Percentiles rank a stretch among this genome's conserved stretches.
Evolutionary conservation across 2,113 vertebrate species (phyloP).

Genomic region (Anguilla japonica): DNA sequence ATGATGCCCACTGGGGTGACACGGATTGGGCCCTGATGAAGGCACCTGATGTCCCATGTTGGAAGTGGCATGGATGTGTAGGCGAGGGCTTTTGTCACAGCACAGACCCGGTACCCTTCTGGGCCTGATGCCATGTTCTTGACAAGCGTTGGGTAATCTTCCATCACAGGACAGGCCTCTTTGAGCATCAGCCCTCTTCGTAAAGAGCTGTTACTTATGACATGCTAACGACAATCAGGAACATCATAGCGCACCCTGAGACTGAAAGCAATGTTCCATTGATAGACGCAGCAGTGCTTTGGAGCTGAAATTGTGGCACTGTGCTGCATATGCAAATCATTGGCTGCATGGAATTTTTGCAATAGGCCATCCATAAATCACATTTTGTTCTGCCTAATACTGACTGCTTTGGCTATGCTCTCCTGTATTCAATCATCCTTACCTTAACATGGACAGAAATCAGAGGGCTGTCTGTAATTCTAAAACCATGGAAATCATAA

Average conservation of each 20-base stretch:
- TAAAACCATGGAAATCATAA: conserved; percentile 41
- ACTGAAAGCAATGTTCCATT: background rate
- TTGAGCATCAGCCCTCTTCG: background rate
- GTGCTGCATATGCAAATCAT: conserved; percentile 50
- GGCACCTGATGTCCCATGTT: background rate
- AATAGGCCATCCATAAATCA: conserved; percentile 65
- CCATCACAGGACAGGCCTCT: background rate
- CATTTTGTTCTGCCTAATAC: conserved; percentile 63
- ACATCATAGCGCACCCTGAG: background rate
- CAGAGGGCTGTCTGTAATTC: conserved; percentile 46
- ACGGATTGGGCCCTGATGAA: background rate
- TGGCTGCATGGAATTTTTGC: conserved; percentile 56
- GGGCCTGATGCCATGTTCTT: background rate
- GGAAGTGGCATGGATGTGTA: background rate
- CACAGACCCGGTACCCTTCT: background rate
- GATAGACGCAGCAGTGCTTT: background rate
- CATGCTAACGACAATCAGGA: background rate
- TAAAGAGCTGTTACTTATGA: background rate
- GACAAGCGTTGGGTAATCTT: background rate
- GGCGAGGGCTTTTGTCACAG: background rate
- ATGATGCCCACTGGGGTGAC: background rate
- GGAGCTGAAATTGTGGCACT: background rate
- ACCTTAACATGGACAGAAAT: conserved; percentile 64
- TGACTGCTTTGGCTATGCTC: conserved; percentile 50
- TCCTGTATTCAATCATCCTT: conserved; percentile 46